phyloP scores from a whole-genome alignment of 2,888 invertebrate genomes.

The Mimachlamys varia region DNA sequence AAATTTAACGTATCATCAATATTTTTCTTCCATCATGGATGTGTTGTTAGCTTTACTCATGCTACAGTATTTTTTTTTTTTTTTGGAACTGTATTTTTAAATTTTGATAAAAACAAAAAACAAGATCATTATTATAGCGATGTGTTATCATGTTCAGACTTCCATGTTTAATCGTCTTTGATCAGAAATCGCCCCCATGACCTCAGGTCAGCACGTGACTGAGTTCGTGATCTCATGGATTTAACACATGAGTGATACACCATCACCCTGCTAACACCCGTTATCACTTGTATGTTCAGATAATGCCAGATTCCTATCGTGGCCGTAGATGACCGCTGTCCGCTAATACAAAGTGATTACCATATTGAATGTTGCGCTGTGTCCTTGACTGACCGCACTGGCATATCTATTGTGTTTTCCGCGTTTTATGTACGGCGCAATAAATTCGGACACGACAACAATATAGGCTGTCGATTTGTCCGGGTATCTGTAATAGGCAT shows the following conservation, averaged over 20 bases:
- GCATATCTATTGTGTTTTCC: neutral
- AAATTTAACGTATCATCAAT: no score
- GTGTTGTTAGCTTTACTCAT: no score
- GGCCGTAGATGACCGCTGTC: neutral
- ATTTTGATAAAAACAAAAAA: no score
- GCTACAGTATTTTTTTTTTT: no score
- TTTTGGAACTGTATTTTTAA: no score
- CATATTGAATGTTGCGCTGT: neutral
- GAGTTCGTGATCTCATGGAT: neutral
- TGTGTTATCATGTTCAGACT: neutral
- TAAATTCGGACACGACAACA: neutral
- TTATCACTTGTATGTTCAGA: neutral
- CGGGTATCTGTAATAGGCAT: neutral
- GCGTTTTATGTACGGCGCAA: neutral
- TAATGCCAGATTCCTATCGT: slow-evolving; percentile 10
- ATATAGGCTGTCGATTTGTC: neutral
- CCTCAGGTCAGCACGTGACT: neutral
- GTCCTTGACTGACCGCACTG: neutral
- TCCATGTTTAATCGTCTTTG: neutral
- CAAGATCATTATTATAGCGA: no score
- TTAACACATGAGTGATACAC: neutral
- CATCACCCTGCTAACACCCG: neutral
- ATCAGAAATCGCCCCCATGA: neutral
- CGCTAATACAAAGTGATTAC: neutral
- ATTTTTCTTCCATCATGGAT: no score